Percentiles rank a stretch among this genome's conserved stretches.
Conservation (phyloP, 2,888 invertebrate species). For the Seladonia tumulorum region DNA sequence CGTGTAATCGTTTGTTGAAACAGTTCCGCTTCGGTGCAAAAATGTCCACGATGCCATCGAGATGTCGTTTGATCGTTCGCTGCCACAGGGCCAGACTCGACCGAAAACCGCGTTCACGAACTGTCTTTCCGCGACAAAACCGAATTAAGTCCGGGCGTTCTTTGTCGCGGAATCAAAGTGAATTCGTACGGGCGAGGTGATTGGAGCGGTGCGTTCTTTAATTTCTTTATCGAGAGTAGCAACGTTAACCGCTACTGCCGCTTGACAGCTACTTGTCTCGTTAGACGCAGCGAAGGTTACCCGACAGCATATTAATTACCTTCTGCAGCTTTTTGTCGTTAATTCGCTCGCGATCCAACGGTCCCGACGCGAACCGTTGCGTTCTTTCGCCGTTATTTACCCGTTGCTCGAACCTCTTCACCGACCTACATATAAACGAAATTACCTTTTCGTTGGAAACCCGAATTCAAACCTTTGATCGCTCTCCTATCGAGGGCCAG, state of each 20-base stretch:
- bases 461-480: not conserved
- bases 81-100: slow-evolving; percentile 19
- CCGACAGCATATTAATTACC: slow-evolving; percentile 51
- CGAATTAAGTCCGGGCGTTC: not conserved
- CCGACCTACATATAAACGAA: not conserved
- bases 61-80: not conserved
- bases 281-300: slow-evolving; percentile 35
- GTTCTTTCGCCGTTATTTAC: not conserved
- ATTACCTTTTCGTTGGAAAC: not conserved
- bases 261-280: slow-evolving; percentile 28
- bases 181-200: not conserved
- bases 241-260: slow-evolving; percentile 9
- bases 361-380: slow-evolving; percentile 21
- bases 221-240: not conserved
- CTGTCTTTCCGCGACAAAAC: not conserved
- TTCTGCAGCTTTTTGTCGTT: slow-evolving; percentile 39
- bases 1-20: not conserved
- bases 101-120: not conserved
- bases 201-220: not conserved
- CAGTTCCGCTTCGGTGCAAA: not conserved
- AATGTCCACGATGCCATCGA: not conserved
- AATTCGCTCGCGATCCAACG: slow-evolving; percentile 39
- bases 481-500: not conserved
- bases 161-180: not conserved
- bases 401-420: slow-evolving; percentile 4